Evolutionary conservation across 2,797 vertebrate genomes (phyloP).

Genomic region (Pantherophis vulpinus): DNA sequence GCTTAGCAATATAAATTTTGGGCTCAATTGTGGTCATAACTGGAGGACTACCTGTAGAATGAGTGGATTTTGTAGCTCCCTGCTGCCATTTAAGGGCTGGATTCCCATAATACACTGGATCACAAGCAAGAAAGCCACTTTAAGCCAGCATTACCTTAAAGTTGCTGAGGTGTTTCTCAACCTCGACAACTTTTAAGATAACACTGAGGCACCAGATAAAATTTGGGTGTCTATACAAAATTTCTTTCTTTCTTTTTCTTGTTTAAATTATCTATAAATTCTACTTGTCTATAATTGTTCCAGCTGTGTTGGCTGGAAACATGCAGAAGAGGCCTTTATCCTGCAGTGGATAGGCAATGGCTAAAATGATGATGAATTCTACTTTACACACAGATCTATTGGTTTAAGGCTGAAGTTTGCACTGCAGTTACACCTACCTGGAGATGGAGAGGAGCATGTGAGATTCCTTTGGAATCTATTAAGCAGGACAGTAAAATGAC

Average conservation of each 20-base stretch:
- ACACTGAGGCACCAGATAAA: not conserved
- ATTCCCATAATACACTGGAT: not conserved
- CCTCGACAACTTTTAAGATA: not conserved
- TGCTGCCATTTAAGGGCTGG: not conserved
- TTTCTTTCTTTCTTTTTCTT: not conserved
- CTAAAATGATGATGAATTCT: not conserved
- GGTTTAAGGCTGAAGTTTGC: not conserved
- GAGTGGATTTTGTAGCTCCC: not conserved
- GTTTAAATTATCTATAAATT: not conserved
- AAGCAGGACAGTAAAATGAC: not conserved
- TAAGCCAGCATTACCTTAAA: not conserved
- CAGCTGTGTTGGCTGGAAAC: not conserved
- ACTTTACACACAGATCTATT: not conserved
- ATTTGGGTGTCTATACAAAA: not conserved
- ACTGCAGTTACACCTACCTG: not conserved
- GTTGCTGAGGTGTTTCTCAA: not conserved
- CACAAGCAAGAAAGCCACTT: not conserved
- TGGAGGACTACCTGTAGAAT: not conserved
- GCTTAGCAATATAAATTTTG: too few relatives aligned
- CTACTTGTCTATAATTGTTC: not conserved
- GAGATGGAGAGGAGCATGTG: not conserved
- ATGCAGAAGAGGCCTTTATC: not conserved
- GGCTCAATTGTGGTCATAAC: too few relatives aligned
- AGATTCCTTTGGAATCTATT: not conserved
- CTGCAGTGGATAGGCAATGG: not conserved